Base-by-base conservation (phyloP, 2,113 vertebrate species). In the Fukomys damarensis region DNA sequence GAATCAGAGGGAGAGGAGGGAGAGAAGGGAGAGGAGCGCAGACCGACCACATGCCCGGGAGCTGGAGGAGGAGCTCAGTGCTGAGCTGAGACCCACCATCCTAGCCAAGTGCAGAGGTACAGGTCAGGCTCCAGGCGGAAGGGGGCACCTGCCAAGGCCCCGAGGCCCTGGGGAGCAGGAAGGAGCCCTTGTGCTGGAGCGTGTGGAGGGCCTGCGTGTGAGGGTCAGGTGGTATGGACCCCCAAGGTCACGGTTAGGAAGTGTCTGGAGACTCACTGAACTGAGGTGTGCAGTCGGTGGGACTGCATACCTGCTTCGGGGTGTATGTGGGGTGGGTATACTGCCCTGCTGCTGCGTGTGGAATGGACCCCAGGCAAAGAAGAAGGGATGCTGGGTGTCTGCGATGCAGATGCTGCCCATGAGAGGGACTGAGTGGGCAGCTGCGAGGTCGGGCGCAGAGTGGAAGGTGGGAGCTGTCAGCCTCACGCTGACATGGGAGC, bases 381-480 rank as follows among this genome's bases (percentile, higher is more conserved):
- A 56, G 30, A 38, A 54, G 20, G n/a, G n/a, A n/a, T n/a, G n/a
- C n/a, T n/a, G n/a, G n/a, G n/a, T n/a, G n/a, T n/a, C n/a, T n/a
- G n/a, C n/a, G n/a, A n/a, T n/a, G n/a, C n/a, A 56, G 61, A 54
- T 28, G 13, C 28, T 0, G 6, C 41, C 41, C 54, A 54, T 32
- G 35, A 52, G 6, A 68, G 46, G 7, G 0, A 5, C 7, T 3
- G 32, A 41, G 49, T 3, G 9, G 56, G 30, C 5, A 0, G 46
- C 38, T 38, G 43, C 0, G 0, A 52, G 28, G 30, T 46, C 30
- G 32, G 14, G 6, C 2, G 5, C 10, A 35, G 58, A 13, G 16
- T 1, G 7, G 32, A 49, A 65, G 0, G 0, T 1, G 38, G 70
- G 68, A 14, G n/a, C 35, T 13, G 0, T 41, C 3, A 7, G 49